Evolutionary conservation across 2,797 vertebrate genomes (phyloP).

Genomic region (Streptopelia turtur): DNA sequence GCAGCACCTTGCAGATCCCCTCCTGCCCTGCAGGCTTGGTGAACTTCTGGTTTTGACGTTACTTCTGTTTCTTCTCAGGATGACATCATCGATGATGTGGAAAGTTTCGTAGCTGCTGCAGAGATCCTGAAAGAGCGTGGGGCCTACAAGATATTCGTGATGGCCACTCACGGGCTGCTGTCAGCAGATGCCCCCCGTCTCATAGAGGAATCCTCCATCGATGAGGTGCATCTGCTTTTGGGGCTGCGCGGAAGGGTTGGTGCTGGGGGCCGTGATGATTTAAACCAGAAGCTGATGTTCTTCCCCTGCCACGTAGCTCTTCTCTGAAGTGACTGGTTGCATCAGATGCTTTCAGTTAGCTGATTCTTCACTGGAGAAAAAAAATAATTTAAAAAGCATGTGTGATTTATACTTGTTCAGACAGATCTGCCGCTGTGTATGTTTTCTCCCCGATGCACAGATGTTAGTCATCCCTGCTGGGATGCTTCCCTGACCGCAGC

Average conservation of each 20-base stretch:
- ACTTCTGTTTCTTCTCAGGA: conserved; percentile 81
- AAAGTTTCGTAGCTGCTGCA: conserved; percentile 95
- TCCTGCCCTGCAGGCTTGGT: not conserved
- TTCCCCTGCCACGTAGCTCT: not conserved
- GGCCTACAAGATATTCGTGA: conserved; percentile 97
- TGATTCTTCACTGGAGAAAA: not conserved
- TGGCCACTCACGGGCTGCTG: conserved; percentile 97
- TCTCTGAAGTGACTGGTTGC: not conserved
- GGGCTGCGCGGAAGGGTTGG: not conserved
- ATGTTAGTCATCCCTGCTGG: not conserved
- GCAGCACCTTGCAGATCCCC: not conserved
- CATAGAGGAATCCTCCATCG: conserved; percentile 94
- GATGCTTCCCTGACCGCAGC: not conserved
- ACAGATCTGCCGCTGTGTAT: not conserved
- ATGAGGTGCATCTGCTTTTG: conserved; percentile 82
- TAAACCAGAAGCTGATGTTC: not conserved
- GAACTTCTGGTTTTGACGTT: not conserved
- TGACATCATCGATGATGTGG: conserved; percentile 97
- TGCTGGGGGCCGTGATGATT: not conserved
- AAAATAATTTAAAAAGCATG: not conserved
- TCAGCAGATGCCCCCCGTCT: conserved; percentile 95
- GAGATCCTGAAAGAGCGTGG: conserved; percentile 99
- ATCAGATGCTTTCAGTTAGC: not conserved
- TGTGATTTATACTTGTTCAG: not conserved
- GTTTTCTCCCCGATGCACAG: not conserved